phyloP scores from a whole-genome alignment of 1,140 invertebrate genomes.

The Brachionus rubens region DNA sequence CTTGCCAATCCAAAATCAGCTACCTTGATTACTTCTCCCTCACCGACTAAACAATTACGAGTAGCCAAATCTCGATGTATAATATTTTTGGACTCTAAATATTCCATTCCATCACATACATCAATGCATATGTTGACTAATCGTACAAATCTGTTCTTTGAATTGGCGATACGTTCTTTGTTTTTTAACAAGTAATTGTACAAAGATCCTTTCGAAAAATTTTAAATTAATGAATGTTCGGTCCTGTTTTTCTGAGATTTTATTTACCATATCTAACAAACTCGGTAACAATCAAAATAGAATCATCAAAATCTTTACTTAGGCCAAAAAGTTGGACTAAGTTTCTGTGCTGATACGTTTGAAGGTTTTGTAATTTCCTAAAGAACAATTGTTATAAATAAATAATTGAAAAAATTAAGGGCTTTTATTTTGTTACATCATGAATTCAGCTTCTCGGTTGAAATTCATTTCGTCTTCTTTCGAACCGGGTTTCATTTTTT shows the following conservation, averaged over 20 bases:
- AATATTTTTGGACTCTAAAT: constrained; percentile 88
- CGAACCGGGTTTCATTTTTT: constrained; percentile 33
- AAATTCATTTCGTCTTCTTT: constrained; percentile 46
- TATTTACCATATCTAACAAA: constrained; percentile 29
- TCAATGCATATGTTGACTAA: constrained; percentile 21
- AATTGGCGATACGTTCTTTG: constrained; percentile 25
- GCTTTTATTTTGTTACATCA: constrained; percentile 26
- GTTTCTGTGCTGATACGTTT: constrained; percentile 18
- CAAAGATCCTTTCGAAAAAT: constrained; percentile 9
- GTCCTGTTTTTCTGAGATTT: background rate
- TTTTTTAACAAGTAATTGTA: constrained; percentile 30
- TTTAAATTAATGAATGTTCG: background rate
- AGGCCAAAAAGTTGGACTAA: constrained; percentile 42
- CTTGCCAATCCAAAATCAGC: constrained; percentile 96
- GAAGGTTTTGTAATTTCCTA: constrained; percentile 45
- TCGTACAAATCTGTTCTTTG: constrained; percentile 33
- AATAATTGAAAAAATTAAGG: background rate
- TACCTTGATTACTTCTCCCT: constrained; percentile 84
- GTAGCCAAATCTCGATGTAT: constrained; percentile 98
- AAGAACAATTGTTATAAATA: background rate
- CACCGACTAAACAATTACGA: constrained; percentile 93
- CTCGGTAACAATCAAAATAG: constrained; percentile 40
- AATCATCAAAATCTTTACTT: constrained; percentile 28
- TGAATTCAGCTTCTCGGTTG: constrained; percentile 44
- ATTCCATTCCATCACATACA: constrained; percentile 77